phyloP scores from a whole-genome alignment of 2,888 invertebrate genomes.

The Tenthredo amoena region DNA sequence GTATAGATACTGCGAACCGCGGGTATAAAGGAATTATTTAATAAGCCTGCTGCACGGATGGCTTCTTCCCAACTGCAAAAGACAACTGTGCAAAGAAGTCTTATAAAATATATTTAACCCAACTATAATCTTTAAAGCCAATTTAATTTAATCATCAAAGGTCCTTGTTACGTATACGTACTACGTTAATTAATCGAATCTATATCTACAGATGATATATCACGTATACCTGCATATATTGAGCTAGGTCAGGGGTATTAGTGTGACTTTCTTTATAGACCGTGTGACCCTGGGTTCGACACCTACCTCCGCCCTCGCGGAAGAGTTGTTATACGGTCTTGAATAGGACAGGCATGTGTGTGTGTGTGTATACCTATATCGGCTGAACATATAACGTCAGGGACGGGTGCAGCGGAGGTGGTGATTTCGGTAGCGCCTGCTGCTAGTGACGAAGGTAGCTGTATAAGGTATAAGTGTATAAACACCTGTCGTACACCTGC shows the following conservation, averaged over 20 bases:
- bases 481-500: constrained; percentile 30
- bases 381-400: not conserved
- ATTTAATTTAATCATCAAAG: not conserved
- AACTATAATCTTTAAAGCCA: not conserved
- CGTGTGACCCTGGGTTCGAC: not conserved
- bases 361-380: too few relatives aligned
- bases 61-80: not conserved
- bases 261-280: not conserved
- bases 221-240: not conserved
- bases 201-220: not conserved
- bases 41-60: not conserved
- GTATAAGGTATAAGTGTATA: not conserved
- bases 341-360: not conserved
- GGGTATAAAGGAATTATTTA: constrained; percentile 18
- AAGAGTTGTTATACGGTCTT: not conserved
- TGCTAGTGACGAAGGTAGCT: not conserved
- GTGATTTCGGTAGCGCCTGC: constrained; percentile 19
- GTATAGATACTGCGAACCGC: not conserved
- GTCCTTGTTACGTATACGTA: not conserved
- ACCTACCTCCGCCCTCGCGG: not conserved
- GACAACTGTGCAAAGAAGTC: not conserved
- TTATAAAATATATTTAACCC: not conserved
- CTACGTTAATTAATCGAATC: not conserved
- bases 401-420: not conserved
- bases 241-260: not conserved